Conservation (phyloP, 2,113 vertebrate genomes). For the Channa argus region DNA sequence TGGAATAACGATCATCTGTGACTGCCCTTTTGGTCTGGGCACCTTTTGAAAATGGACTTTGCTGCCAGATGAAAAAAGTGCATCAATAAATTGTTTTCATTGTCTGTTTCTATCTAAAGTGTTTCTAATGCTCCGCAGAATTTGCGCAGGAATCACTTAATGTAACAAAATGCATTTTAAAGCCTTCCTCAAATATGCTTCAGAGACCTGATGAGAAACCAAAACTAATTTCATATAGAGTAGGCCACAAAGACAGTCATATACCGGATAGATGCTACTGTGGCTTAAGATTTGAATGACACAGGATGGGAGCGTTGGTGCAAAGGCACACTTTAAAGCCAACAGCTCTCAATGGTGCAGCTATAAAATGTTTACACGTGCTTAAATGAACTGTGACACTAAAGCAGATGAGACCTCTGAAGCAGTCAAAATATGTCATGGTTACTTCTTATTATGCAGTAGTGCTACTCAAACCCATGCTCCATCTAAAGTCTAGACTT, state of each 20-base stretch:
- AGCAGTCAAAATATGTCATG: conserved; percentile 27
- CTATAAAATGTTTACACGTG: conserved; percentile 2
- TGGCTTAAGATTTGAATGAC: conserved; percentile 49
- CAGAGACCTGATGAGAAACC: conserved; percentile 30
- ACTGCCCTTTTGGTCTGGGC: conserved; percentile 7
- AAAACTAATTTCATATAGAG: conserved; percentile 24
- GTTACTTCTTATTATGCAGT: conserved; percentile 37
- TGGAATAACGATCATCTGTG: conserved; percentile 8
- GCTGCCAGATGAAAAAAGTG: conserved; percentile 10
- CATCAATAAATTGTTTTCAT: conserved; percentile 19
- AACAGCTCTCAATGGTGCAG: conserved; percentile 11
- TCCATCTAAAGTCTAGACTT: conserved; percentile 64
- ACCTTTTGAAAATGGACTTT: conserved; percentile 47
- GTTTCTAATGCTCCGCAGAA: conserved; percentile 24
- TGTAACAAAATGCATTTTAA: conserved; percentile 14
- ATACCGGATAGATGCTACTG: conserved; percentile 42
- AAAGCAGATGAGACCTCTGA: conserved; percentile 35
- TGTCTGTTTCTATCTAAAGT: conserved; percentile 33
- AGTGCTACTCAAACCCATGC: conserved; percentile 53
- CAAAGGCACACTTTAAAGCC: conserved; percentile 1
- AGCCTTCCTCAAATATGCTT: conserved; percentile 6
- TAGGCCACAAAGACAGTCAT: conserved; percentile 52
- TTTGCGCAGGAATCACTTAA: conserved; percentile 24
- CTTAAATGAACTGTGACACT: conserved; percentile 15
- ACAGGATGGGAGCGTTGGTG: conserved; percentile 54